A percentile compares a stretch with the other conserved stretches of the same genome.
phyloP scores from a whole-genome alignment of 2,888 invertebrate genomes.

The Tachina lurida region DNA sequence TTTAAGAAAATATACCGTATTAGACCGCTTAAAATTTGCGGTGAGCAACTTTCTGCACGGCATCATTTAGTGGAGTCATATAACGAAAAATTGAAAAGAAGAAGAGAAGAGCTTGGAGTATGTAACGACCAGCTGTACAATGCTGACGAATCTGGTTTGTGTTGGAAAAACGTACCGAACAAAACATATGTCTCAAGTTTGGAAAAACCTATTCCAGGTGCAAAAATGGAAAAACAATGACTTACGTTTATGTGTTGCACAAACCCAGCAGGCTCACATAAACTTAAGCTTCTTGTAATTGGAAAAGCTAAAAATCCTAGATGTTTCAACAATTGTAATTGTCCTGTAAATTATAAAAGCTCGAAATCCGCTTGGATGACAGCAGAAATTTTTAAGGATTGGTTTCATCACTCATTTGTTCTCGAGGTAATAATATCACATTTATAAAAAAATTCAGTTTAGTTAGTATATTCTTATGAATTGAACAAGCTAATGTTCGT shows the following conservation, averaged over 20 bases:
- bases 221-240: constrained; percentile 46
- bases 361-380: constrained; percentile 62
- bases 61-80: background rate
- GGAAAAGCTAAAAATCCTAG: constrained; percentile 56
- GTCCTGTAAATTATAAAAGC: constrained; percentile 45
- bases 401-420: constrained; percentile 59
- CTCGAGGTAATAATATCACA: constrained; percentile 39
- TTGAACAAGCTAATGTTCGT: no score
- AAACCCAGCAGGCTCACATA: constrained; percentile 54
- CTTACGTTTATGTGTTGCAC: constrained; percentile 45
- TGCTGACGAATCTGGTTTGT: constrained; percentile 25
- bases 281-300: constrained; percentile 54
- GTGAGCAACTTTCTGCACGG: background rate
- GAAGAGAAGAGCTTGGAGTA: background rate
- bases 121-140: background rate
- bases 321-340: constrained; percentile 54
- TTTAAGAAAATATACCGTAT: background rate
- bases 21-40: constrained; percentile 6
- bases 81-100: background rate
- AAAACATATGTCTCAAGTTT: constrained; percentile 40
- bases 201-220: constrained; percentile 56
- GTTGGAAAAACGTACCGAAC: constrained; percentile 51
- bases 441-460: constrained; percentile 3
- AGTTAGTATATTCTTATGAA: no score
- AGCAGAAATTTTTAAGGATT: constrained; percentile 57